Evolutionary conservation across 2,888 invertebrate genomes (phyloP).

Genomic region (Leptopilina syphax): DNA sequence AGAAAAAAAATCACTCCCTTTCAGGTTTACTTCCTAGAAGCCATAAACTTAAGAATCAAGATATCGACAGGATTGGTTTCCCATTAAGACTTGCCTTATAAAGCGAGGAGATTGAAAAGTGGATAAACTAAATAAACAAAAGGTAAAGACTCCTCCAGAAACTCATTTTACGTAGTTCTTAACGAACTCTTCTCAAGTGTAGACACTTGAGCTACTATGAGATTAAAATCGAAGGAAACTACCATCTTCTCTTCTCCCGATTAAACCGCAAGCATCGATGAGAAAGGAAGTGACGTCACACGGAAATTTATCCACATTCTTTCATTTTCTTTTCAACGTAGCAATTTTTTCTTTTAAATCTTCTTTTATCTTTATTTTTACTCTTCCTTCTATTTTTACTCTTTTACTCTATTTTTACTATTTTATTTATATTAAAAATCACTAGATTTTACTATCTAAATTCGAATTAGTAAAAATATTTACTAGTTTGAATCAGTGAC

Average conservation of each 20-base stretch:
- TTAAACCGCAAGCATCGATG: slow-evolving; percentile 39
- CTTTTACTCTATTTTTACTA: no score
- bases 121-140: slow-evolving; percentile 39
- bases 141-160: slow-evolving; percentile 27
- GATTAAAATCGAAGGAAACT: slow-evolving; percentile 50
- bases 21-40: slow-evolving; percentile 28
- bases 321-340: background rate
- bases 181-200: slow-evolving; percentile 28
- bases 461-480: no score
- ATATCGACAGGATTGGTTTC: slow-evolving; percentile 22
- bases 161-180: slow-evolving; percentile 35
- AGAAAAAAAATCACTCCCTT: background rate
- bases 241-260: slow-evolving; percentile 35
- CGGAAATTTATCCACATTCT: slow-evolving; percentile 56
- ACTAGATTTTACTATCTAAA: no score
- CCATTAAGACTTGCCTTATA: slow-evolving; percentile 23
- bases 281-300: slow-evolving; percentile 59
- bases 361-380: background rate
- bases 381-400: background rate
- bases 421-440: no score
- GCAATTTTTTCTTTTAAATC: background rate
- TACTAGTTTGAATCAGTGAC: no score
- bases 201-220: slow-evolving; percentile 47
- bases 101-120: slow-evolving; percentile 13
- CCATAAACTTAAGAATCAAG: slow-evolving; percentile 24